phyloP scores from a whole-genome alignment of 2,888 invertebrate genomes.

The Glyphotaelius pellucidus region DNA sequence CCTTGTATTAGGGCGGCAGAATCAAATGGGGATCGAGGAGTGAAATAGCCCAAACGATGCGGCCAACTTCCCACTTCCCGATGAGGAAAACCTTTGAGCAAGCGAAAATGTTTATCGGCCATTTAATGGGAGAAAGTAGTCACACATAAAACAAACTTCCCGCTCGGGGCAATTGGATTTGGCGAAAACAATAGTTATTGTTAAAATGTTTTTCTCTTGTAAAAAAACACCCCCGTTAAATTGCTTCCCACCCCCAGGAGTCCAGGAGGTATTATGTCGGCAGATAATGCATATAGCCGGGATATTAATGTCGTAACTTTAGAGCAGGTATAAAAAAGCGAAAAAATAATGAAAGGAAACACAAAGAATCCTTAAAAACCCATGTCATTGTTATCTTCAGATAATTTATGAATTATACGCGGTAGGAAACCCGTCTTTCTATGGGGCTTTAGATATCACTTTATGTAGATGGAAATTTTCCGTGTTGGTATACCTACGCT shows the following conservation, averaged over 20 bases:
- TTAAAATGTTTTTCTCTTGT: constrained; percentile 43
- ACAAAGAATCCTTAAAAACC: constrained; percentile 76
- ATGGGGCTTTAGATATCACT: constrained; percentile 32
- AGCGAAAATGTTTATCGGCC: constrained; percentile 65
- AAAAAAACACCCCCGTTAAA: constrained; percentile 10
- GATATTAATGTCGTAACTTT: constrained; percentile 64
- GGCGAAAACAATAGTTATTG: constrained; percentile 59
- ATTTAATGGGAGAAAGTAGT: constrained; percentile 61
- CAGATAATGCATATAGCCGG: constrained; percentile 48
- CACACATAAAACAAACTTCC: constrained; percentile 62
- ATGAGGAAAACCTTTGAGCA: constrained; percentile 57
- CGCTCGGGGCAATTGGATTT: constrained; percentile 51
- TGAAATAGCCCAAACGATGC: constrained; percentile 47
- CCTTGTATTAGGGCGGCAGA: constrained; percentile 59
- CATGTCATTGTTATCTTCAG: constrained; percentile 79
- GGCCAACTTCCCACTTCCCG: constrained; percentile 28
- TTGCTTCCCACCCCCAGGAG: constrained; percentile 8
- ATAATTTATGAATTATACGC: constrained; percentile 75
- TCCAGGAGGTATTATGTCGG: neutral
- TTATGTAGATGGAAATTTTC: constrained; percentile 48
- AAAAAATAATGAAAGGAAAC: constrained; percentile 75
- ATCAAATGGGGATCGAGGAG: constrained; percentile 40
- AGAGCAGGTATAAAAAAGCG: constrained; percentile 57
- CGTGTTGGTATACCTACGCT: neutral
- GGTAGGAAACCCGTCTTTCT: constrained; percentile 59